Conservation (phyloP, 2,797 vertebrate species). For the Cyclura pinguis region DNA sequence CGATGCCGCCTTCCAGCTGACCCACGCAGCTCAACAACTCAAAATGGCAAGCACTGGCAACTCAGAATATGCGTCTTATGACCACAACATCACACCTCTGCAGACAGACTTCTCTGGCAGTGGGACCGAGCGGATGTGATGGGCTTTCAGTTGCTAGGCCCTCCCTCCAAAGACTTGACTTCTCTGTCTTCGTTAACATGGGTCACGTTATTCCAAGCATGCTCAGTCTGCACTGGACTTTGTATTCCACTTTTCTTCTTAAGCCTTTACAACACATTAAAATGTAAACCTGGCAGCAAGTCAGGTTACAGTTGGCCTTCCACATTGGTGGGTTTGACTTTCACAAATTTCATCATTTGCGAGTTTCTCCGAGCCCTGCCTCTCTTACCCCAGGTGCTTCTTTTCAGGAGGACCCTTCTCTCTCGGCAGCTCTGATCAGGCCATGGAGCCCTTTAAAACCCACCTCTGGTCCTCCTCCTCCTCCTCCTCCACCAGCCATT, state of each 20-base stretch:
- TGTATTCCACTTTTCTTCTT: not conserved
- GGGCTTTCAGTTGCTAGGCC: not conserved
- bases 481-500: no score
- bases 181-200: not conserved
- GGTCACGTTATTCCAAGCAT: not conserved
- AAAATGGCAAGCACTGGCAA: slow-evolving; percentile 92
- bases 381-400: no score
- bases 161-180: accelerated
- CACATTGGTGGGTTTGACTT: no score
- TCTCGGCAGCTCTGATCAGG: no score
- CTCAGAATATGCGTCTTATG: slow-evolving; percentile 90
- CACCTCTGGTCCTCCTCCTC: no score
- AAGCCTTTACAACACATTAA: not conserved
- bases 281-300: not conserved
- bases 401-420: no score
- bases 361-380: no score
- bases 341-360: no score
- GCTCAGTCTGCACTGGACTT: not conserved
- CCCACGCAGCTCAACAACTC: slow-evolving; percentile 95
- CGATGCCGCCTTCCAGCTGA: slow-evolving; percentile 95
- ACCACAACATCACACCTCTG: slow-evolving; percentile 94
- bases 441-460: no score
- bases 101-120: slow-evolving; percentile 94
- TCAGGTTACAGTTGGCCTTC: not conserved
- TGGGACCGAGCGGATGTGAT: slow-evolving; percentile 80